phyloP scores from a whole-genome alignment of 2,888 invertebrate species.

The Helobdella robusta region DNA sequence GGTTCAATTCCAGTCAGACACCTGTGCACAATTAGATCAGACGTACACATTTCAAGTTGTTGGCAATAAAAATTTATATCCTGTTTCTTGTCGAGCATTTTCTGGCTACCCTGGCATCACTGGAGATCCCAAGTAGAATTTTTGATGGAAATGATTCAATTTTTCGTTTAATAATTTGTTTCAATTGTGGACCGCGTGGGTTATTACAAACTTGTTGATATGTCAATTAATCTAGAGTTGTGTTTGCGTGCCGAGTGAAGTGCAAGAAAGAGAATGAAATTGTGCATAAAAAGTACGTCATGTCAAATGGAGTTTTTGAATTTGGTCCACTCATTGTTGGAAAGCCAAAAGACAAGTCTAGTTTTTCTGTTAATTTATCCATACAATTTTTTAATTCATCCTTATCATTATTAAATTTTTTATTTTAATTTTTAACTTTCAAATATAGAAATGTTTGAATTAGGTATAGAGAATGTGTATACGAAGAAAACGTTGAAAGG shows the following conservation, averaged over 20 bases:
- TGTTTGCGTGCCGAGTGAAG: constrained; percentile 49
- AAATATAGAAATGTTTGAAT: not conserved
- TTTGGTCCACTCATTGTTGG: constrained; percentile 51
- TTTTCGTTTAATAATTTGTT: no score
- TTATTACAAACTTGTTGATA: not conserved
- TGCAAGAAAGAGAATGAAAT: constrained; percentile 45
- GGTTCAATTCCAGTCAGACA: constrained; percentile 48
- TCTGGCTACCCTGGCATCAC: constrained; percentile 50
- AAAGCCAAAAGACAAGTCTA: constrained; percentile 47
- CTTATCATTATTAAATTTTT: not conserved
- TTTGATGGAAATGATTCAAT: no score
- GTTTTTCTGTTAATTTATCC: not conserved
- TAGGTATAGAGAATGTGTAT: constrained; percentile 46
- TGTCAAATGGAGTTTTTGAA: constrained; percentile 46
- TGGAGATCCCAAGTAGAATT: constrained; percentile 47
- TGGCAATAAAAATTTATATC: constrained; percentile 47
- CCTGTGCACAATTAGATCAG: constrained; percentile 50
- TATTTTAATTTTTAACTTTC: not conserved
- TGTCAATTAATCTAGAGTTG: constrained; percentile 40
- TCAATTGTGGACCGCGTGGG: not conserved
- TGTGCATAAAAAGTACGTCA: constrained; percentile 48
- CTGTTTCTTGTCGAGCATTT: constrained; percentile 48
- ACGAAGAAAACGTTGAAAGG: constrained; percentile 48
- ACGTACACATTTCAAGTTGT: constrained; percentile 50
- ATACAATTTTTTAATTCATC: not conserved